Conservation (phyloP, 2,888 invertebrate species). For the Aleiodes testaceus region DNA sequence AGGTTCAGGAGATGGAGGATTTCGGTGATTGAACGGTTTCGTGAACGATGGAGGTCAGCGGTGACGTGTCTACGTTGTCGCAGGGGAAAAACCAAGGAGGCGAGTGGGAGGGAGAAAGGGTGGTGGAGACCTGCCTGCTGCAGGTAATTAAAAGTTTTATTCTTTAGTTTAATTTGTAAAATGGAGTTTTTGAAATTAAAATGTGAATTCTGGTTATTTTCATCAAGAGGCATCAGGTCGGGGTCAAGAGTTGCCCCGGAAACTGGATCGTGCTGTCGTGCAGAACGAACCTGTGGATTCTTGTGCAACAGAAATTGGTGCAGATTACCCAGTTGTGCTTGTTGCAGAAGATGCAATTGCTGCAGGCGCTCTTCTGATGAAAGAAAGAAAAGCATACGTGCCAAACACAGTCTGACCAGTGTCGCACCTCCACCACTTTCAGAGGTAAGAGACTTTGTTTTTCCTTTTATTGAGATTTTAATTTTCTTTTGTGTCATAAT, state of each 20-base stretch:
- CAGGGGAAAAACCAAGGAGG: constrained; percentile 49
- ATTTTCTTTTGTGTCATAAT: neutral
- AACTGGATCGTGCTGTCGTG: constrained; percentile 62
- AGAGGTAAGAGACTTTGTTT: constrained; percentile 58
- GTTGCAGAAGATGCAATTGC: constrained; percentile 45
- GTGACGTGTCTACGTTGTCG: constrained; percentile 67
- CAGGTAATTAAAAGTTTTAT: constrained; percentile 57
- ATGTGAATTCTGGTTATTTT: constrained; percentile 39
- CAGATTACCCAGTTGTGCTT: constrained; percentile 54
- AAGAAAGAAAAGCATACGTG: constrained; percentile 64
- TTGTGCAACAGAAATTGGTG: constrained; percentile 61
- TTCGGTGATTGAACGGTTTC: constrained; percentile 39
- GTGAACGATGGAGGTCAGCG: constrained; percentile 41
- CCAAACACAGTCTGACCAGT: constrained; percentile 71
- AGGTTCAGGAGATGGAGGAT: constrained; percentile 45
- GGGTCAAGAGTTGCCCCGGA: constrained; percentile 64
- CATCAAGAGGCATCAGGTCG: constrained; percentile 58
- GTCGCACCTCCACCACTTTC: constrained; percentile 70
- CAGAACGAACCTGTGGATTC: constrained; percentile 64
- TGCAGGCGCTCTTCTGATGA: constrained; percentile 54
- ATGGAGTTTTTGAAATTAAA: neutral
- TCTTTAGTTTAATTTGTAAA: constrained; percentile 20
- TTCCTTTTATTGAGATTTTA: neutral
- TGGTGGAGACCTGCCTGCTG: constrained; percentile 63
- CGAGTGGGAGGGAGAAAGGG: constrained; percentile 52